Evolutionary conservation across 2,888 invertebrate species (phyloP).

Genomic region (Archips xylosteana): DNA sequence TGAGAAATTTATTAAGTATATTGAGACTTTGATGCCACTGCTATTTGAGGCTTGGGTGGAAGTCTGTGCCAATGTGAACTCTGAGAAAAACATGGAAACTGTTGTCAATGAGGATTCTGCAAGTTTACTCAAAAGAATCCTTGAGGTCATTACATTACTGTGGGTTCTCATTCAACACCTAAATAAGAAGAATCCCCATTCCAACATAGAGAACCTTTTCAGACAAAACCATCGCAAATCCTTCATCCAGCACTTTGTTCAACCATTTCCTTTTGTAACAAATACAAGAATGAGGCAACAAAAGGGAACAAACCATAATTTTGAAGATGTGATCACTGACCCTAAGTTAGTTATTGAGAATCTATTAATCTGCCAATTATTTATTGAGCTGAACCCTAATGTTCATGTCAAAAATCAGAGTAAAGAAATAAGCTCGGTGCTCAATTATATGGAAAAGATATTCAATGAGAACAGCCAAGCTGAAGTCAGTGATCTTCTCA

Average conservation of each 20-base stretch:
- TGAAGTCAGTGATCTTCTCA: conserved; percentile 58
- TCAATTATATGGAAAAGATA: conserved; percentile 82
- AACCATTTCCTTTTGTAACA: conserved; percentile 85
- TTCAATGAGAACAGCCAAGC: conserved; percentile 63
- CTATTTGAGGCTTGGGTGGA: conserved; percentile 95
- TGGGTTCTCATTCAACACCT: conserved; percentile 75
- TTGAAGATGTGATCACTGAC: conserved; percentile 70
- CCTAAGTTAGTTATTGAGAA: conserved; percentile 69
- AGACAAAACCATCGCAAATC: conserved; percentile 79
- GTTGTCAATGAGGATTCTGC: conserved; percentile 87
- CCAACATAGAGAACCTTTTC: conserved; percentile 80
- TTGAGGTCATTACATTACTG: conserved; percentile 87
- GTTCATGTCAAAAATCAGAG: conserved; percentile 69
- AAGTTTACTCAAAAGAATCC: conserved; percentile 86
- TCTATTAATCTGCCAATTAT: conserved; percentile 75
- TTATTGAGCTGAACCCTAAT: conserved; percentile 76
- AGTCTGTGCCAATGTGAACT: conserved; percentile 84
- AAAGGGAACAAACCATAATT: conserved; percentile 50
- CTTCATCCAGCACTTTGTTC: conserved; percentile 85
- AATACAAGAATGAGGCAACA: conserved; percentile 67
- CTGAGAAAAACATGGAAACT: conserved; percentile 73
- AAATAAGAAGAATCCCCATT: conserved; percentile 64
- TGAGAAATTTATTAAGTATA: conserved; percentile 86
- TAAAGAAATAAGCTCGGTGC: conserved; percentile 67
- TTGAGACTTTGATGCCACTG: conserved; percentile 90